Conservation (phyloP, 2,888 invertebrate species). For the Agonum fuliginosum region DNA sequence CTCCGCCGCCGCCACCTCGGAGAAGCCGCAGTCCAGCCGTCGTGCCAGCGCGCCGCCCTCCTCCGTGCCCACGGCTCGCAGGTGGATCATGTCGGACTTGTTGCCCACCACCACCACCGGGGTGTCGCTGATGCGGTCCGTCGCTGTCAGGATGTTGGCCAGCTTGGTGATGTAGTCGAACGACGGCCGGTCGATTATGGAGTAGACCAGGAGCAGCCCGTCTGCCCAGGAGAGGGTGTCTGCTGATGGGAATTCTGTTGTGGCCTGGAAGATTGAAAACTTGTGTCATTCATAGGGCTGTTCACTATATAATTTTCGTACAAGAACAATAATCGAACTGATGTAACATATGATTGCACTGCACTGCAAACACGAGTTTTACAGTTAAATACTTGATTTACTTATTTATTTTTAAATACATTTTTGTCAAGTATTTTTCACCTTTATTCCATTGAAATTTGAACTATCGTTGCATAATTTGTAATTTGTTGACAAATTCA, state of each 20-base stretch:
- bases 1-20: constrained; percentile 92
- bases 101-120: constrained; percentile 92
- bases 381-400: too few species aligned
- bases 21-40: constrained; percentile 91
- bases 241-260: constrained; percentile 80
- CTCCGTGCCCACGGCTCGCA: constrained; percentile 90
- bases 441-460: too few species aligned
- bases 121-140: constrained; percentile 76
- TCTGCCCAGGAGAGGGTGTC: constrained; percentile 93
- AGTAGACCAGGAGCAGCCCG: constrained; percentile 90
- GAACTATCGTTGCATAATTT: too few species aligned
- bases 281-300: neutral
- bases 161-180: constrained; percentile 81
- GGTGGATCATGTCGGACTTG: constrained; percentile 93
- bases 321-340: too few species aligned
- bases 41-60: constrained; percentile 92
- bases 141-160: constrained; percentile 68
- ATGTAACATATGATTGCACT: too few species aligned
- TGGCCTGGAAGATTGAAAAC: constrained; percentile 73
- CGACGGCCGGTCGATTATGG: constrained; percentile 90
- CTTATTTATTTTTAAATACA: too few species aligned
- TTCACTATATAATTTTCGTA: too few species aligned
- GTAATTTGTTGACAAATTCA: too few species aligned
- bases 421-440: too few species aligned
- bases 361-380: too few species aligned